Base-by-base conservation (phyloP, 2,797 vertebrate genomes). In the Anguilla marmorata region DNA sequence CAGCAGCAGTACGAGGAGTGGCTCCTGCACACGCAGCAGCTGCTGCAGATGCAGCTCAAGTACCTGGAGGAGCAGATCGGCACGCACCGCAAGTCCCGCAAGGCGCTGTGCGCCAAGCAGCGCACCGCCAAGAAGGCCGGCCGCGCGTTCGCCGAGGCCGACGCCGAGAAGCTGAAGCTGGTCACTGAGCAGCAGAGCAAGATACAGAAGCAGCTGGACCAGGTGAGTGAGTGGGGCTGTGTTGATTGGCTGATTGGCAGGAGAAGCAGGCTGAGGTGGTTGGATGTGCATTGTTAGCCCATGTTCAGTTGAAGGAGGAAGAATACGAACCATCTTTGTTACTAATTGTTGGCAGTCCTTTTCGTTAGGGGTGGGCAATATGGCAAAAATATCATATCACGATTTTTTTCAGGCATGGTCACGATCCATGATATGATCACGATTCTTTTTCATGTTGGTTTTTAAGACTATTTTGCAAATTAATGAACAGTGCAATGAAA, bases 141-240 rank as follows among this genome's bases (percentile, higher is more conserved):
- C 4, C 95, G 98, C 2, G 98, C 99, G 93, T 99, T 99, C 92
- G 97, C 98, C 0, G 98, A 99, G 92, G 97, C 98, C 0, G 99
- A 99, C 3, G 98, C 98, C 0, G 98, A 99, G 93, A 99, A 99
- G 93, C 96, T 99, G 3, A 99, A 99, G 94, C 91, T 99, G 90
- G 98, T 99, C 74, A 99, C 99, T 0, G 99, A 99, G 90, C 98
- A 99, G 91, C 99, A 99, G 93, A 98, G 99, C 94, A 99, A 99
- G 94, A 99, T 99, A 93, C 99, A 99, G 94, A 99, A 99, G 93
- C 98, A 99, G 88, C 95, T 99, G 90, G 98, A 99, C 92, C 98
- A 99, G 98, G 98, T 99, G 16, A 19, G 14, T 45, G 30, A 8
- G 63, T n/a, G 24, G 24, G 63, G 1, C 63, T n/a, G 63, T 69